Percentiles rank a stretch among this genome's conserved stretches.
Conservation (phyloP, 2,888 invertebrate species). For the Listrodromus nycthemerus region DNA sequence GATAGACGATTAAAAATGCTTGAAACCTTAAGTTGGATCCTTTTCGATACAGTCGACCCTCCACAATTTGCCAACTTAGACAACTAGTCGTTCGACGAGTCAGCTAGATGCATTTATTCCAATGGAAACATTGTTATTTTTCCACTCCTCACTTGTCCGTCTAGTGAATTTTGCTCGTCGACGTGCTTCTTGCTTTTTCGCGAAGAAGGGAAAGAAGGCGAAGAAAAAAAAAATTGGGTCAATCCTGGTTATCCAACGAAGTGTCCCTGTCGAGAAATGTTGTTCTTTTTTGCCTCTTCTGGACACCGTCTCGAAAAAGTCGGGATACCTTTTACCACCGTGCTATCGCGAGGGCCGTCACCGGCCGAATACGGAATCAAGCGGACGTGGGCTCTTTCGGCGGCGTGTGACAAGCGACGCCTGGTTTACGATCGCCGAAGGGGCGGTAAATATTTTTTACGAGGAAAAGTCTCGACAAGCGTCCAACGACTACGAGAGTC, state of each 20-base stretch:
- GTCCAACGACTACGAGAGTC: constrained; percentile 10
- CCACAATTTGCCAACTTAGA: no score
- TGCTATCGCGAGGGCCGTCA: constrained; percentile 30
- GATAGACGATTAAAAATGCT: no score
- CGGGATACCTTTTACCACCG: constrained; percentile 24
- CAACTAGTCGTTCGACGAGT: neutral
- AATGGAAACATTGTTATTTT: neutral
- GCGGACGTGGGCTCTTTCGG: constrained; percentile 43
- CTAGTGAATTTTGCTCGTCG: neutral
- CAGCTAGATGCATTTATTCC: neutral
- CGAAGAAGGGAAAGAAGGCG: constrained; percentile 14
- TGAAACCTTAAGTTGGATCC: no score
- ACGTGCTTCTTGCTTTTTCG: neutral
- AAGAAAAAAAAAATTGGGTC: constrained; percentile 53
- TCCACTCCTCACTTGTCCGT: neutral
- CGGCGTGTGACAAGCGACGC: constrained; percentile 52
- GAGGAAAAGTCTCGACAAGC: constrained; percentile 45
- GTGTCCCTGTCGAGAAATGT: constrained; percentile 8
- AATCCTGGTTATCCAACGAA: constrained; percentile 49
- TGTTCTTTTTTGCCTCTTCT: constrained; percentile 1
- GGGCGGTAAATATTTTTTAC: constrained; percentile 63
- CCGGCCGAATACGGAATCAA: constrained; percentile 26
- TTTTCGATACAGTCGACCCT: no score
- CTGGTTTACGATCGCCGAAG: constrained; percentile 55
- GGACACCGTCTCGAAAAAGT: neutral